Evolutionary conservation across 1,140 invertebrate species (phyloP).

Genomic region (Alviniconcha marisindica): DNA sequence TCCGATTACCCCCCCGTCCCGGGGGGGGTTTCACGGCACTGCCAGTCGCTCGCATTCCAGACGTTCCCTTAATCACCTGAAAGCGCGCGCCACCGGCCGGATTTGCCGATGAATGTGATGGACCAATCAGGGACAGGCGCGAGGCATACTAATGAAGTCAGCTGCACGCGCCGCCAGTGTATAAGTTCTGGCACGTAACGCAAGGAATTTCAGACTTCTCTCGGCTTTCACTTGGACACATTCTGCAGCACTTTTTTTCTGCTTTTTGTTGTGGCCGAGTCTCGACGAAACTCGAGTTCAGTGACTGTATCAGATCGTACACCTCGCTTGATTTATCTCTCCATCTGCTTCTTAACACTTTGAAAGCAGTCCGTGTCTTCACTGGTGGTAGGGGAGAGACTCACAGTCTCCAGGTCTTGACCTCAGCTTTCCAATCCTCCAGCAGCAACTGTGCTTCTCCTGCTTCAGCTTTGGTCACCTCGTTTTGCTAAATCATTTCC

Average conservation of each 20-base stretch:
- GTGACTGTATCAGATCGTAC: background rate
- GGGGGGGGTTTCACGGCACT: background rate
- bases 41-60: background rate
- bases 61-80: background rate
- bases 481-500: background rate
- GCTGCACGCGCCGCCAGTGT: background rate
- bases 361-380: no score
- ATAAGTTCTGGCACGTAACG: background rate
- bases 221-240: background rate
- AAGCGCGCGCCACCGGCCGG: background rate
- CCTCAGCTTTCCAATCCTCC: background rate
- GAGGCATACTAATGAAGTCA: constrained; percentile 13
- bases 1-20: background rate
- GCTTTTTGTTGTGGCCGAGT: background rate
- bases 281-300: background rate
- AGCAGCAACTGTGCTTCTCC: background rate
- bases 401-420: no score
- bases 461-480: background rate
- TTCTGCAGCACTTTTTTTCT: background rate
- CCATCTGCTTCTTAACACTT: background rate
- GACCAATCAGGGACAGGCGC: background rate
- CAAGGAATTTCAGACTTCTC: background rate
- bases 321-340: no score
- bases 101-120: background rate
- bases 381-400: no score